Base-by-base conservation (phyloP, 2,888 invertebrate species). In the Polyommatus iphigenia region DNA sequence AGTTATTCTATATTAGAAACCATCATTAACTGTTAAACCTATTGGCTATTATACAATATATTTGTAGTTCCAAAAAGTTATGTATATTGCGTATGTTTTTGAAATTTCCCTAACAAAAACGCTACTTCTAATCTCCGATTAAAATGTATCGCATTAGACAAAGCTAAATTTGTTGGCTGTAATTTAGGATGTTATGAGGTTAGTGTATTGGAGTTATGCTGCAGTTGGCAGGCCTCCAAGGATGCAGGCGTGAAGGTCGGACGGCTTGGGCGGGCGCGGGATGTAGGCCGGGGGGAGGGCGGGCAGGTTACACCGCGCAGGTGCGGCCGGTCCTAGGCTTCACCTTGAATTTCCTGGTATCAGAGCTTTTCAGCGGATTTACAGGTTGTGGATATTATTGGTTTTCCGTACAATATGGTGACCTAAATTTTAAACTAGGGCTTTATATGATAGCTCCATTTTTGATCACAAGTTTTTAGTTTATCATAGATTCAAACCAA, bases 171-270 rank as follows among this genome's bases (percentile, higher is more conserved):
- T 67, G 50, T 24, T 73, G 46, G 46, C 73, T 41, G 41, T 29
- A 46, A 73, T 73, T 73, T 50, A 81, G 82, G 79, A 83, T 82
- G 80, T 82, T 82, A 82, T 81, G 81, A 83, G 79, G 81, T 81
- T 77, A 81, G 78, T 80, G 79, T 71, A 79, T 77, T 71, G 80
- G 82, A 83, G 82, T 81, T 83, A 82, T 83, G 87, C 86, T 88
- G 85, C 85, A 83, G 81, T 85, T 91, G 91, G 91, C 90, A 80
- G 79, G 79, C 79, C 80, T 89, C 93, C 93, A 91, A 90, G 89
- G 92, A 89, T 92, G 93, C 92, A 91, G 83, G 84, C 83, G 76
- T 80, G 89, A 91, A 91, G 93, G 93, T 91, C 91, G 84, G 67
- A 67, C 24, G 67, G 15, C 29, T 67, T 2, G 67, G 67, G 67